Conservation (phyloP, 2,888 invertebrate species). For the Xiphydria camelus region DNA sequence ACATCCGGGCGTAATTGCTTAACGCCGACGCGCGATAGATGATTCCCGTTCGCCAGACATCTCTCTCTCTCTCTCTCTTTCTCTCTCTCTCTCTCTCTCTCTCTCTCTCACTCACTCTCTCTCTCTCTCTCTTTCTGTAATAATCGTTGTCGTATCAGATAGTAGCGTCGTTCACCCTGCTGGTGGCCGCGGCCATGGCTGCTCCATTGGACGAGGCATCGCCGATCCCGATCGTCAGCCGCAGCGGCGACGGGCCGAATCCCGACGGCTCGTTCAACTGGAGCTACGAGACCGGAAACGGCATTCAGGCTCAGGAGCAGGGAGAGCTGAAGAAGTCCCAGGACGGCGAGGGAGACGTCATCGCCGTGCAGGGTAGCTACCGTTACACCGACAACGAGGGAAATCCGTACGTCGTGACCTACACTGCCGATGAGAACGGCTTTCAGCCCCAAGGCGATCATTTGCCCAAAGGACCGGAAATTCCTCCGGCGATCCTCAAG, state of each 20-base stretch:
- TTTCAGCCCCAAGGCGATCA: slow-evolving; percentile 46
- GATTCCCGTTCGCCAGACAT: too few relatives aligned
- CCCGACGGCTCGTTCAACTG: slow-evolving; percentile 2
- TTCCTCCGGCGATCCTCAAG: slow-evolving; percentile 43
- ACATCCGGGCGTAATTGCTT: too few relatives aligned
- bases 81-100: too few relatives aligned
- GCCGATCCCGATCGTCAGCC: not conserved
- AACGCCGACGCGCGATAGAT: too few relatives aligned
- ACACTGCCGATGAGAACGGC: slow-evolving; percentile 49
- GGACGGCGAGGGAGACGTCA: slow-evolving; percentile 7
- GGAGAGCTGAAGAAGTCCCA: slow-evolving; percentile 15
- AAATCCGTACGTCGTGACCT: slow-evolving; percentile 37
- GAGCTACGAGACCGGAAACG: slow-evolving; percentile 40
- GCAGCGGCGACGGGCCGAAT: slow-evolving; percentile 1
- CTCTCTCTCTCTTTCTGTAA: too few relatives aligned
- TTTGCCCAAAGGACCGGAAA: slow-evolving; percentile 45
- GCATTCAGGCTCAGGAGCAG: slow-evolving; percentile 23
- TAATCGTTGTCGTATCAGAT: too few relatives aligned
- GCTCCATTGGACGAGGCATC: not conserved
- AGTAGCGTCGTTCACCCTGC: not conserved
- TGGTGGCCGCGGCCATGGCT: slow-evolving; percentile 2
- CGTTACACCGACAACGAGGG: slow-evolving; percentile 49
- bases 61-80: too few relatives aligned
- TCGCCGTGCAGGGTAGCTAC: slow-evolving; percentile 41
- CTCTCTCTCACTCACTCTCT: too few relatives aligned